Percentiles rank a stretch among this genome's conserved stretches.
phyloP scores from a whole-genome alignment of 2,113 vertebrate genomes.

The Hippopotamus amphibius region DNA sequence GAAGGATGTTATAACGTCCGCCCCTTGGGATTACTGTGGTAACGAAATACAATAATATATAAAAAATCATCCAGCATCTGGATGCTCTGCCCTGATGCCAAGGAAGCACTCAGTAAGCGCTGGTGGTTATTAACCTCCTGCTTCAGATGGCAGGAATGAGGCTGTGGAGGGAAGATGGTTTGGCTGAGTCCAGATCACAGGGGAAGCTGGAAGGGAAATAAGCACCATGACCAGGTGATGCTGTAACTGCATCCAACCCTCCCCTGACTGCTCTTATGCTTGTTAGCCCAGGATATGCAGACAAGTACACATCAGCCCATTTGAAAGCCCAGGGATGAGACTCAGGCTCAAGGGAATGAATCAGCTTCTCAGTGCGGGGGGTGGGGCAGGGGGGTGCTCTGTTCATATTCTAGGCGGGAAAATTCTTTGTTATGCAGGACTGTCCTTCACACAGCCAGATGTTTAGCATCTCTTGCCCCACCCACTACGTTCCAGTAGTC shows the following conservation, averaged over 20 bases:
- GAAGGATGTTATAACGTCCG: neutral
- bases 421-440: neutral
- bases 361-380: neutral
- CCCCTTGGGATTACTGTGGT: neutral
- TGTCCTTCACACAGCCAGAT: neutral
- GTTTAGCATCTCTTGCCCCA: neutral
- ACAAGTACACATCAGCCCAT: neutral
- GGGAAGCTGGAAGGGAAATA: neutral
- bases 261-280: fast-evolving
- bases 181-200: neutral
- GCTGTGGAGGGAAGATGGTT: neutral
- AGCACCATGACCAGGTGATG: neutral
- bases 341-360: neutral
- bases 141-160: neutral
- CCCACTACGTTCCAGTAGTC: neutral
- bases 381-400: neutral
- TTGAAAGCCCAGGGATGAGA: neutral
- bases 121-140: neutral
- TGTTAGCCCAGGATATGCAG: neutral
- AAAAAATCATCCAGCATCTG: neutral
- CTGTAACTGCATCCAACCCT: neutral
- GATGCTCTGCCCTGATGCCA: neutral
- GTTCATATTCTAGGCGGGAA: neutral
- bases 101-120: neutral
- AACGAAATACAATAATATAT: neutral